Base-by-base conservation (phyloP, 2,113 vertebrate species). In the Panthera uncia region DNA sequence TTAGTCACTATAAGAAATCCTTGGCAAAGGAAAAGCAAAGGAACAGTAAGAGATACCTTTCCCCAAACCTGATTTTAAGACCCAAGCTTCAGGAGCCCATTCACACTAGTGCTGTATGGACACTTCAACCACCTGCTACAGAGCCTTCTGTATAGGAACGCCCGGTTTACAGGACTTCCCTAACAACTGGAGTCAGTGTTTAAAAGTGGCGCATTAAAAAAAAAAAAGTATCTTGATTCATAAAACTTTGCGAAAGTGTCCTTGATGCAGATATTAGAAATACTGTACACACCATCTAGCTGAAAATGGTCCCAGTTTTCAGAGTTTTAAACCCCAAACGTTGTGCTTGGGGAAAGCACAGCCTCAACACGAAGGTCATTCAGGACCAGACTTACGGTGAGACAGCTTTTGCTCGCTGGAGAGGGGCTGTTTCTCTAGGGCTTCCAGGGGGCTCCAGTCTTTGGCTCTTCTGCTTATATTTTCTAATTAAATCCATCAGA, bases 401-500 rank as follows among this genome's bases (percentile, higher is more conserved):
- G 81, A 76, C 31, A 80, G 83, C 81, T 94, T 91, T 98, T 63
- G 95, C 41, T 86, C 55, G 68, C 8, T n/a, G 78, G 86, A 92
- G 14, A 41, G 11, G 88, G 61, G 87, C n/a, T 84, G 52, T 55
- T 96, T 97, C 97, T 86, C 71, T 80, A 5, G 36, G 23, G 16
- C 11, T 68, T 13, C 57, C 69, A 13, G 93, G 27, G 21, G 71
- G 81, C 55, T 33, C 80, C 50, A 66, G 50, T 36, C 50, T 95
- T 89, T 81, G 89, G 45, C 61, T 98, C 36, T 96, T 95, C 88
- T 98, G 97, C 79, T 98, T 98, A 9, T 98, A 98, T 98, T 98
- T 99, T 90, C 92, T 98, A 95, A 99, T 98, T 87, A 98, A 98
- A 96, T 98, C 98, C 98, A 99, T 98, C 92, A 99, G 95, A 90